phyloP scores from a whole-genome alignment of 2,113 vertebrate genomes.

The Pagrus major region DNA sequence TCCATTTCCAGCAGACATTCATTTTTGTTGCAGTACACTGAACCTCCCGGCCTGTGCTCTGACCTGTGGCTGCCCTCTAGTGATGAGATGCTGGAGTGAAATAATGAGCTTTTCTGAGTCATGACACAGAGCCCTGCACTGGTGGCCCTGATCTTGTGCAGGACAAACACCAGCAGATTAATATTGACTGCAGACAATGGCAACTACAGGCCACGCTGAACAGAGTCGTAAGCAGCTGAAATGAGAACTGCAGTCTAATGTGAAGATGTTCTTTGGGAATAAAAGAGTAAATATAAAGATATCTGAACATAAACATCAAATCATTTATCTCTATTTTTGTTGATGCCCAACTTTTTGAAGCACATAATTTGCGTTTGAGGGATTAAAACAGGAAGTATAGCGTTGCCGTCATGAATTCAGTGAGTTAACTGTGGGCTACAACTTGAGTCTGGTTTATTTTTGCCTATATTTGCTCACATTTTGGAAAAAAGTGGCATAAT shows the following conservation, averaged over 20 bases:
- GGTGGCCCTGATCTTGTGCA: neutral
- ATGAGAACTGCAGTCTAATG: neutral
- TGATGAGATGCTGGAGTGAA: slow-evolving; percentile 26
- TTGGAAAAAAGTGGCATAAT: no score
- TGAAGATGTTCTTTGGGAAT: neutral
- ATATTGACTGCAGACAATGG: neutral
- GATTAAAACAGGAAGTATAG: no score
- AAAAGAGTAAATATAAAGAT: neutral
- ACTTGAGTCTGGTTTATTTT: neutral
- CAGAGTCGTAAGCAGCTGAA: neutral
- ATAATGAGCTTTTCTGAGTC: neutral
- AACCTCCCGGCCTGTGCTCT: neutral
- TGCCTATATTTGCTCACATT: neutral
- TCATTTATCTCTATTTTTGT: no score
- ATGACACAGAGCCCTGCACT: neutral
- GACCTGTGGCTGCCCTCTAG: slow-evolving; percentile 51
- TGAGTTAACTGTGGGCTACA: neutral
- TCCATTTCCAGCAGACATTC: neutral
- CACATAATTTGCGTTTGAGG: no score
- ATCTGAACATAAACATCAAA: no score
- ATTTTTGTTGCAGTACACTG: neutral
- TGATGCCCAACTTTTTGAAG: no score
- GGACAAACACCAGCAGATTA: neutral
- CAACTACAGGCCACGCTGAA: neutral
- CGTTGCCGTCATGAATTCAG: neutral